Conservation (phyloP, 1,140 invertebrate genomes). For the Hermetia illucens region DNA sequence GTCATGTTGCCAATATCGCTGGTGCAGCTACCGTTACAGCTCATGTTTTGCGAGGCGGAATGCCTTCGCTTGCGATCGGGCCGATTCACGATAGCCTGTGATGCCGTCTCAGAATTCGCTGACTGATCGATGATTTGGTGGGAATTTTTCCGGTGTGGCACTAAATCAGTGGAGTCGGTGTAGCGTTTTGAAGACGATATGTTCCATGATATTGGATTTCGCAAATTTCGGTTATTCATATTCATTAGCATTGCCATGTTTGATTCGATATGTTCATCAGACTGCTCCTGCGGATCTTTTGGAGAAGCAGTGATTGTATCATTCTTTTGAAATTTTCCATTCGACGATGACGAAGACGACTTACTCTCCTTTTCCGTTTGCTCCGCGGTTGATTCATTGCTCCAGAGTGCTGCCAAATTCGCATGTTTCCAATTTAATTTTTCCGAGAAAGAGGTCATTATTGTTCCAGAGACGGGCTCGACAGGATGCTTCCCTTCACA, state of each 20-base stretch:
- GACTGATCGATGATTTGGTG: no score
- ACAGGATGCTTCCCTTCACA: neutral
- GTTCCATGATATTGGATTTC: neutral
- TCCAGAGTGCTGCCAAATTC: slow-evolving; percentile 12
- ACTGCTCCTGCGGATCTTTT: no score
- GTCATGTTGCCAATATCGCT: neutral
- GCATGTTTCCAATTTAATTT: slow-evolving; percentile 10
- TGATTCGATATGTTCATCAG: no score
- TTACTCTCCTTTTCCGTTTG: neutral
- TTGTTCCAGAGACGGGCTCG: neutral
- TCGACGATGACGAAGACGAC: neutral
- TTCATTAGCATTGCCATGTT: neutral
- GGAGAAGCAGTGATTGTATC: no score
- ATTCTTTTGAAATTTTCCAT: neutral
- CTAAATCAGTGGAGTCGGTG: neutral
- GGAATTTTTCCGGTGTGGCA: neutral
- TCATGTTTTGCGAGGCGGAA: slow-evolving; percentile 14
- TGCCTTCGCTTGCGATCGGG: slow-evolving; percentile 13
- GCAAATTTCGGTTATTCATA: neutral
- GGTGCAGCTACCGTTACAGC: no score
- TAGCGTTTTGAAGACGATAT: slow-evolving; percentile 2
- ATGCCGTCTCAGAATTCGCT: neutral
- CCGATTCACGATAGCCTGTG: slow-evolving; percentile 3
- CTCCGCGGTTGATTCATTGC: neutral
- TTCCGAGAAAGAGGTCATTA: neutral